phyloP scores from a whole-genome alignment of 2,113 vertebrate genomes.

The Vombatus ursinus region DNA sequence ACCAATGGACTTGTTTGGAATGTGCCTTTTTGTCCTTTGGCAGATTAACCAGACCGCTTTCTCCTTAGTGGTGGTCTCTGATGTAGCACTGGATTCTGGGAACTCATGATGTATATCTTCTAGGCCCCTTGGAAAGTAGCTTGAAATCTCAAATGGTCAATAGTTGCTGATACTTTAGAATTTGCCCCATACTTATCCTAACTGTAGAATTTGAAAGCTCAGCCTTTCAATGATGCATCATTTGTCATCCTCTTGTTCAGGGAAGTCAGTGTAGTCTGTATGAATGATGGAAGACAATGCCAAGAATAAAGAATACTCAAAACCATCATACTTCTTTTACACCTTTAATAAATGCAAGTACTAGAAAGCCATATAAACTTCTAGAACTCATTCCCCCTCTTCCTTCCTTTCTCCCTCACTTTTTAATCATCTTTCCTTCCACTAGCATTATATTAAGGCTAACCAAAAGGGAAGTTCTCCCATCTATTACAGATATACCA shows the following conservation, averaged over 20 bases:
- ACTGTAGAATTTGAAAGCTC: not conserved
- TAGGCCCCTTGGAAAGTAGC: not conserved
- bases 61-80: not conserved
- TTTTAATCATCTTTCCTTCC: not conserved
- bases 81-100: not conserved
- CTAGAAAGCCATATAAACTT: not conserved
- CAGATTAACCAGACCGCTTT: not conserved
- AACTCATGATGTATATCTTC: not conserved
- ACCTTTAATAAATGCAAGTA: not conserved
- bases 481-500: constrained; percentile 11
- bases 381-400: not conserved
- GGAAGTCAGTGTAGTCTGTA: constrained; percentile 4
- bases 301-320: not conserved
- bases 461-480: constrained; percentile 23
- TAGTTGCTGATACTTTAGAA: not conserved
- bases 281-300: constrained; percentile 8
- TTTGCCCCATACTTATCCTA: not conserved
- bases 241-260: not conserved
- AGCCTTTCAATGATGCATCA: not conserved
- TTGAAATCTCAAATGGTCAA: not conserved
- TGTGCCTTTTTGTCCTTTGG: not conserved
- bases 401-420: not conserved
- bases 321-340: not conserved
- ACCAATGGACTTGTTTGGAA: not conserved
- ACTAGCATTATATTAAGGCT: not conserved